Evolutionary conservation across 2,797 vertebrate species (phyloP).

Genomic region (Sebastes dallii): DNA sequence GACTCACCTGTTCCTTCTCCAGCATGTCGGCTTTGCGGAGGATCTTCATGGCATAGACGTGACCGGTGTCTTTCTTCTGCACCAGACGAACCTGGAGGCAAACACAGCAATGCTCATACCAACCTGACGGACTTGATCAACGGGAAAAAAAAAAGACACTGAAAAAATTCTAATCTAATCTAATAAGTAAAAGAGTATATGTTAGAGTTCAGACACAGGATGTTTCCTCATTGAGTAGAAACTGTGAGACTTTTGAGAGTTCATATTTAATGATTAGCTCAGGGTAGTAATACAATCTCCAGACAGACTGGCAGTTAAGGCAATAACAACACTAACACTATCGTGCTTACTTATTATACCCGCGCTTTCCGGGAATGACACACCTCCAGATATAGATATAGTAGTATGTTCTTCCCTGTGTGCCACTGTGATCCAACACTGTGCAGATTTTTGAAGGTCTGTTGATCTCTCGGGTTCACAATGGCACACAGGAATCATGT

Average conservation of each 20-base stretch:
- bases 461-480: not conserved
- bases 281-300: not conserved
- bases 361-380: not conserved
- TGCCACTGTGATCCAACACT: not conserved
- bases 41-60: conserved; percentile 99
- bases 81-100: conserved; percentile 91
- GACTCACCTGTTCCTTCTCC: conserved; percentile 94
- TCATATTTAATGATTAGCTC: not conserved
- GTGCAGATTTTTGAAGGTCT: not conserved
- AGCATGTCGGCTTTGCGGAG: conserved; percentile 98
- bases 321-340: not conserved
- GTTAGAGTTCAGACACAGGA: not conserved
- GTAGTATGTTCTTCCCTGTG: not conserved
- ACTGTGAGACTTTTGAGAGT: not conserved
- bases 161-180: not conserved
- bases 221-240: not conserved
- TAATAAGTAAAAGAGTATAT: not conserved
- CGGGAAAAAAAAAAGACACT: not conserved
- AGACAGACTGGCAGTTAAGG: not conserved
- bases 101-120: not conserved
- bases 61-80: conserved; percentile 98
- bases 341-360: not conserved
- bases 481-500: not conserved
- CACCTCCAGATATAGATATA: not conserved
- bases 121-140: not conserved